Base-by-base conservation (phyloP, 1,140 invertebrate genomes). In the Drosophila hydei region DNA sequence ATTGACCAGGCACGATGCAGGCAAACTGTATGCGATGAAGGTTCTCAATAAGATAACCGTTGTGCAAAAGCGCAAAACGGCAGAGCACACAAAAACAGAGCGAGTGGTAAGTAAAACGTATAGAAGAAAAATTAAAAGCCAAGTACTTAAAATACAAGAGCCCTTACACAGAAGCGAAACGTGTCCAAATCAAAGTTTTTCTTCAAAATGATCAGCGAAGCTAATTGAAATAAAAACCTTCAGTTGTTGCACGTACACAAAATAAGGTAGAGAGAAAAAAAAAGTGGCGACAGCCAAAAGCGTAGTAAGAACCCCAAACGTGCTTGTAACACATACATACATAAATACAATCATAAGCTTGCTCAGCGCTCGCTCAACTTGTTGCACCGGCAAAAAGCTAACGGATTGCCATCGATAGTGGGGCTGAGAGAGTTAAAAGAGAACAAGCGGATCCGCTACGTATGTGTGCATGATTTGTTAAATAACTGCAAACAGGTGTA, bases 1-100 rank as follows among this genome's bases (percentile, higher is more conserved):
- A 92, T 93, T 94, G 72, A 94, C 94, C 23, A 95, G 96, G 21
- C 93, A 94, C 6, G 97, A 98, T 92, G 93, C 95, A 72, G 95
- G 96, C 1, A 95, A 95, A 63, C 92, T 98, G 12, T 98, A 98
- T 92, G 97, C 97, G 8, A 98, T 98, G 97, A 98, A 98, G 92
- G 96, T 98, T 38, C 92, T 98, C 71, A 97, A 97, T 89, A 98
- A 98, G 91, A 96, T 96, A 2, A 95, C 96, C 1, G 97, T 98
- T 65, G 95, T 97, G 1, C 96, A 96, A 89, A 98, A 98, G 92
- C 95, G 97, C 80, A 98, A 98, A 92, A 98, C 97, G 21, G 96
- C 97, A 0, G 97, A 98, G 90, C 97, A 98, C 92, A 98, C 97
- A 7, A 95, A 96, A 92, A 98, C 97, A 1, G 97, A 98, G 91